phyloP scores from a whole-genome alignment of 2,113 vertebrate genomes.

The Apteryx mantelli region DNA sequence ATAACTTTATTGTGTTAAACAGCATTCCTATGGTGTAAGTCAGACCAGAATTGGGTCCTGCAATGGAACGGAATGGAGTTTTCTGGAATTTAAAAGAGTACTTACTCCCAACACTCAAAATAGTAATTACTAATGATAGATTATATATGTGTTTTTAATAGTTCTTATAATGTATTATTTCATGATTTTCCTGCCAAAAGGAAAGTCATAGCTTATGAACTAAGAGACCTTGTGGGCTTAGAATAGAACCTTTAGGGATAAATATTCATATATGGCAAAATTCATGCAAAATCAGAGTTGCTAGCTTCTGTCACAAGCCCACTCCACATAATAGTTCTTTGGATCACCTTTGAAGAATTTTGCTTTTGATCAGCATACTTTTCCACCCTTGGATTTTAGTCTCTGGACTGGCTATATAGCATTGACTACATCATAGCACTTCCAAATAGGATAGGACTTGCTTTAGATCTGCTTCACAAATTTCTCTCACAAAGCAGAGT shows the following conservation, averaged over 20 bases:
- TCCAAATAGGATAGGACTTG: background rate
- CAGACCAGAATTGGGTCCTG: background rate
- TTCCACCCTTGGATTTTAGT: background rate
- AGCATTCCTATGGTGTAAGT: background rate
- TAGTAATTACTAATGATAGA: background rate
- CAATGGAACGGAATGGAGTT: background rate
- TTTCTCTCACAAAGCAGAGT: background rate
- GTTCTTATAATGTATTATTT: background rate
- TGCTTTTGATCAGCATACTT: background rate
- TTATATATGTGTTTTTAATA: background rate
- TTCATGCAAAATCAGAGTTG: background rate
- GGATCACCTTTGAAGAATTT: background rate
- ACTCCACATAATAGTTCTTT: background rate
- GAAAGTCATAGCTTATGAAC: background rate
- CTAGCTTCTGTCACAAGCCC: background rate
- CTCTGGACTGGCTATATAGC: background rate
- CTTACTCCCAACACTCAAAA: background rate
- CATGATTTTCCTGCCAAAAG: background rate
- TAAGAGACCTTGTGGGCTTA: background rate
- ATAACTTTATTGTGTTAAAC: background rate
- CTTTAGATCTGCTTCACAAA: background rate
- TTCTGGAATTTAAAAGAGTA: background rate
- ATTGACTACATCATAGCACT: background rate
- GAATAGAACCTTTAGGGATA: conserved; percentile 2
- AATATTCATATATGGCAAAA: background rate